Conservation (phyloP, 1,140 invertebrate species). For the Sipha flava region DNA sequence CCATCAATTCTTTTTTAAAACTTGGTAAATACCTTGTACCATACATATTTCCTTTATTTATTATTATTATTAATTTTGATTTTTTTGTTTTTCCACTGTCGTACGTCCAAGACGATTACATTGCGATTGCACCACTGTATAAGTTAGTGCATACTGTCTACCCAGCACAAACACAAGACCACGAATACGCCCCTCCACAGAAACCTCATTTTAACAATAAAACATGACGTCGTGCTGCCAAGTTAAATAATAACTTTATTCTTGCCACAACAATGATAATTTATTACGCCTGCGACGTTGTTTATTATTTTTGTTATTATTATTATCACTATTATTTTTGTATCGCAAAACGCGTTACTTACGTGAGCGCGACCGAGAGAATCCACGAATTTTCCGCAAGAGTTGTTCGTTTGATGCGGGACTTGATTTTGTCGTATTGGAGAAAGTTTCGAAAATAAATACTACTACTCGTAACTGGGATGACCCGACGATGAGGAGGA, state of each 20-base stretch:
- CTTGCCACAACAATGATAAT: background rate
- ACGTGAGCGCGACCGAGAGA: background rate
- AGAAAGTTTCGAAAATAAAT: background rate
- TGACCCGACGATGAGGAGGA: no score
- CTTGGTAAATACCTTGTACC: background rate
- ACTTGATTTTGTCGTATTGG: background rate
- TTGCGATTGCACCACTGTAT: no score
- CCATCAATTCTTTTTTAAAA: background rate
- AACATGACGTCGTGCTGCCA: conserved; percentile 7
- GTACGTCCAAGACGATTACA: no score
- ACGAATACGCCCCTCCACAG: background rate
- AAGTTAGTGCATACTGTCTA: background rate
- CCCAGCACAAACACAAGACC: background rate
- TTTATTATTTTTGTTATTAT: background rate
- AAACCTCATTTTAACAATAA: conserved; percentile 21
- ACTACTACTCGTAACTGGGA: no score
- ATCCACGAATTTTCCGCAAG: background rate
- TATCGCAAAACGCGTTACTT: no score
- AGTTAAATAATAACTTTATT: conserved; percentile 29
- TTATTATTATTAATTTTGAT: no score
- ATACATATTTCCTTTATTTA: background rate
- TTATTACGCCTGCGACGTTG: background rate
- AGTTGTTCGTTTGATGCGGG: background rate
- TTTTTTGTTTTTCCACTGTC: no score
- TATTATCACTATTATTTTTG: no score